Conservation (phyloP, 2,797 vertebrate genomes). For the Aratinga solstitialis region DNA sequence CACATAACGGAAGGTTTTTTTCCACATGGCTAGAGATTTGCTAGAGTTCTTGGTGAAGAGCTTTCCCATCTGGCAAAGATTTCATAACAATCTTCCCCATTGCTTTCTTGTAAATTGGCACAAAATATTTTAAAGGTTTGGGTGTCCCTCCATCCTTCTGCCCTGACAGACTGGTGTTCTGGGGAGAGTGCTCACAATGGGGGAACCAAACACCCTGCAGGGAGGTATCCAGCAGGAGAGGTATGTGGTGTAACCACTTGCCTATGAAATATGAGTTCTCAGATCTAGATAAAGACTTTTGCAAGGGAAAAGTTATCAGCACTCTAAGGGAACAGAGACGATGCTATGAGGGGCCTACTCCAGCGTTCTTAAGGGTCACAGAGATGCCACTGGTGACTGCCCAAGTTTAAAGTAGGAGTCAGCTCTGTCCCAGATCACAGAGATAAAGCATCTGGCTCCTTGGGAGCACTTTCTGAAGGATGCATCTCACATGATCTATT, state of each 20-base stretch:
- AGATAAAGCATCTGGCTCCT: neutral
- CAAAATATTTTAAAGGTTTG: neutral
- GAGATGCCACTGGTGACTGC: neutral
- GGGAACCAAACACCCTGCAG: neutral
- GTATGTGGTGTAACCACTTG: neutral
- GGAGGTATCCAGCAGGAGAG: neutral
- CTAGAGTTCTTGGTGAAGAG: neutral
- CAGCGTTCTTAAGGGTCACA: neutral
- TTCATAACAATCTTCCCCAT: neutral
- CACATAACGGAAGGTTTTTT: neutral
- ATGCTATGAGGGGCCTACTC: neutral
- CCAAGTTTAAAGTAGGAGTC: neutral
- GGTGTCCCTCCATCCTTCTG: neutral
- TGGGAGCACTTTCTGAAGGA: neutral
- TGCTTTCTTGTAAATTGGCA: neutral
- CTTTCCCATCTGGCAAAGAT: constrained; percentile 5
- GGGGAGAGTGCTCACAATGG: neutral
- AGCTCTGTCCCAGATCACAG: neutral
- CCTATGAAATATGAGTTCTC: neutral
- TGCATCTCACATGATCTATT: neutral
- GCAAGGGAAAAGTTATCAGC: neutral
- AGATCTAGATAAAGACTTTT: neutral
- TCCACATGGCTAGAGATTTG: neutral
- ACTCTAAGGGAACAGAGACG: accelerated
- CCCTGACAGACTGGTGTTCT: neutral